phyloP scores from a whole-genome alignment of 2,888 invertebrate species.

The Allophyes oxyacanthae region DNA sequence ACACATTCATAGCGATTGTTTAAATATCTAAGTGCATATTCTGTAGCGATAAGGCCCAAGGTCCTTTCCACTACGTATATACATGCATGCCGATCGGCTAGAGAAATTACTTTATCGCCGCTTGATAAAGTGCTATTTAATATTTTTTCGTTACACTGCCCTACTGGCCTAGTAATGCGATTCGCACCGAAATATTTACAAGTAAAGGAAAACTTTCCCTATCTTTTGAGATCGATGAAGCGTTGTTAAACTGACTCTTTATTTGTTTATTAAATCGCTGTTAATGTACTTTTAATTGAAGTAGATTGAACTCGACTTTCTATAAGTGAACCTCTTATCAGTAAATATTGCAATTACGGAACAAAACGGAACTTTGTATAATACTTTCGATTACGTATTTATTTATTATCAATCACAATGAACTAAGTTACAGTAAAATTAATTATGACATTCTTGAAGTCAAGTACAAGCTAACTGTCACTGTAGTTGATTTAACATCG shows the following conservation, averaged over 20 bases:
- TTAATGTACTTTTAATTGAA: slow-evolving; percentile 31
- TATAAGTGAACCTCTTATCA: slow-evolving; percentile 29
- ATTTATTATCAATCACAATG: slow-evolving; percentile 22
- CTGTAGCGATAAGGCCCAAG: slow-evolving; percentile 78
- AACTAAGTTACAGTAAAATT: slow-evolving; percentile 34
- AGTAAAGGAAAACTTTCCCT: slow-evolving; percentile 34
- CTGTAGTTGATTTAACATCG: slow-evolving; percentile 49
- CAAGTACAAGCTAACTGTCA: slow-evolving; percentile 41
- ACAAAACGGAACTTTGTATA: slow-evolving; percentile 2
- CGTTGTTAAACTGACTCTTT: slow-evolving; percentile 17
- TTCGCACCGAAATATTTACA: slow-evolving; percentile 42
- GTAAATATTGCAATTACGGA: neutral
- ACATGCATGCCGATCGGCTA: slow-evolving; percentile 58
- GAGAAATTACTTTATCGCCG: slow-evolving; percentile 65
- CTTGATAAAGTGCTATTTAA: slow-evolving; percentile 59
- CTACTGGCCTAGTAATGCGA: slow-evolving; percentile 55
- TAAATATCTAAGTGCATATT: slow-evolving; percentile 76
- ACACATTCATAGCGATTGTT: slow-evolving; percentile 71
- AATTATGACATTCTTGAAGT: slow-evolving; percentile 38
- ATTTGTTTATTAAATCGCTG: slow-evolving; percentile 31
- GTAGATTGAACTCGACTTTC: slow-evolving; percentile 32
- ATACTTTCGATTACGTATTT: slow-evolving; percentile 30
- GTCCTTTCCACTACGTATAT: slow-evolving; percentile 70
- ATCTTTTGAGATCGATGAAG: slow-evolving; percentile 36
- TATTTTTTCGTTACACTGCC: slow-evolving; percentile 60